Evolutionary conservation across 2,113 vertebrate genomes (phyloP).

Genomic region (Rutilus rutilus): DNA sequence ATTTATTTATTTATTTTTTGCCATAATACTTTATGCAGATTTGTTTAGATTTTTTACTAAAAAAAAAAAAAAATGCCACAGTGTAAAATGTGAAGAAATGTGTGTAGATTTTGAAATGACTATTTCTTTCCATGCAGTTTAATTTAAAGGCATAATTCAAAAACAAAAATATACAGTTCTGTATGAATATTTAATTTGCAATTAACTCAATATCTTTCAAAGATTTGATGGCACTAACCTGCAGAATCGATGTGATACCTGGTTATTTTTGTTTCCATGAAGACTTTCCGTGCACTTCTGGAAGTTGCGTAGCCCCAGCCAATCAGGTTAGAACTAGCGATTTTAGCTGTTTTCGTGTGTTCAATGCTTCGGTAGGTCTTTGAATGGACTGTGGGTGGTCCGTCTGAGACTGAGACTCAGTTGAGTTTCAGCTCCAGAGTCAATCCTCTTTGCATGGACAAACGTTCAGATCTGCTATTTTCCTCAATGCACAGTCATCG

Average conservation of each 20-base stretch:
- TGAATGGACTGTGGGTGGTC: not conserved
- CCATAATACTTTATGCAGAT: not conserved
- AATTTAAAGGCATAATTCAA: not conserved
- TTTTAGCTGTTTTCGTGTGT: not conserved
- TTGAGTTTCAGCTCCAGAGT: not conserved
- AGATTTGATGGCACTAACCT: conserved; percentile 31
- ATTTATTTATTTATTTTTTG: not conserved
- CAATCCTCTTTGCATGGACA: not conserved
- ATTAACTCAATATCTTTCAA: not conserved
- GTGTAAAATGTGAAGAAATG: not conserved
- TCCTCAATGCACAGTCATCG: not conserved
- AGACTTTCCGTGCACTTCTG: not conserved
- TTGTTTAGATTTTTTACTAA: not conserved
- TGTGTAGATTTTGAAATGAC: not conserved
- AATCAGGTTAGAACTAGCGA: conserved; percentile 10
- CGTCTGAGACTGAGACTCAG: not conserved
- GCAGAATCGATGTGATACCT: not conserved
- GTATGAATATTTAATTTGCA: not conserved
- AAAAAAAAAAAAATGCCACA: not conserved
- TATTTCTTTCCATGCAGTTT: too few relatives aligned
- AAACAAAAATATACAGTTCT: not conserved
- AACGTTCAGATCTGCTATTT: not conserved
- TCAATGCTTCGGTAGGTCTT: not conserved
- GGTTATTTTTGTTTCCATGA: not conserved
- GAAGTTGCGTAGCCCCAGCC: not conserved